phyloP scores from a whole-genome alignment of 2,113 vertebrate genomes.

The Brachionichthys hirsutus region DNA sequence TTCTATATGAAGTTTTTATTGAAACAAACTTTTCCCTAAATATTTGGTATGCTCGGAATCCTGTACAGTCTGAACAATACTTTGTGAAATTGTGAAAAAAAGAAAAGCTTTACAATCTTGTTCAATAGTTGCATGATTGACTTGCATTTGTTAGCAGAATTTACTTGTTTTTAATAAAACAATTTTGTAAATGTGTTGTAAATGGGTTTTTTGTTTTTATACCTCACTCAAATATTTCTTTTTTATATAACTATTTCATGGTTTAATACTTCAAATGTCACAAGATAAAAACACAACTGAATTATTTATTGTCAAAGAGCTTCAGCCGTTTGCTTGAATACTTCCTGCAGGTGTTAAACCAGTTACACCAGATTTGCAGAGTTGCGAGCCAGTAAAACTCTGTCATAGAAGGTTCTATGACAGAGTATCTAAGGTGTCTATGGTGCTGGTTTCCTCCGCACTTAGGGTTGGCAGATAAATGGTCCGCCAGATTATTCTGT shows the following conservation, averaged over 20 bases:
- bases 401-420: background rate
- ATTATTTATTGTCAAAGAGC: conserved; percentile 1
- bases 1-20: conserved; percentile 14
- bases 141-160: conserved; percentile 24
- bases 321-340: background rate
- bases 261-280: background rate
- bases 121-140: no score
- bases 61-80: conserved; percentile 16
- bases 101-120: no score
- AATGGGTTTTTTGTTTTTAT: background rate
- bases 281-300: no score
- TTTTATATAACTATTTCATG: background rate
- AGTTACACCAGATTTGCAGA: conserved; percentile 28
- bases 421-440: no score
- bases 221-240: background rate
- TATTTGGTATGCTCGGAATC: conserved; percentile 8
- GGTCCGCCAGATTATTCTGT: no score
- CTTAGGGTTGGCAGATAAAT: no score
- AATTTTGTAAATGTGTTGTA: background rate
- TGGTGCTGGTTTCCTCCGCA: background rate
- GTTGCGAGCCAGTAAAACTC: accelerated
- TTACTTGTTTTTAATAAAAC: conserved; percentile 53
- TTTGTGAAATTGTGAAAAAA: conserved; percentile 10
- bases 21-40: conserved; percentile 5
- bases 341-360: background rate